These are phyloP conservation scores for Mormyrus proboscirostris DNA, from an alignment of 2,797 vertebrate genomes.

Conservation along the genomic window DNA sequence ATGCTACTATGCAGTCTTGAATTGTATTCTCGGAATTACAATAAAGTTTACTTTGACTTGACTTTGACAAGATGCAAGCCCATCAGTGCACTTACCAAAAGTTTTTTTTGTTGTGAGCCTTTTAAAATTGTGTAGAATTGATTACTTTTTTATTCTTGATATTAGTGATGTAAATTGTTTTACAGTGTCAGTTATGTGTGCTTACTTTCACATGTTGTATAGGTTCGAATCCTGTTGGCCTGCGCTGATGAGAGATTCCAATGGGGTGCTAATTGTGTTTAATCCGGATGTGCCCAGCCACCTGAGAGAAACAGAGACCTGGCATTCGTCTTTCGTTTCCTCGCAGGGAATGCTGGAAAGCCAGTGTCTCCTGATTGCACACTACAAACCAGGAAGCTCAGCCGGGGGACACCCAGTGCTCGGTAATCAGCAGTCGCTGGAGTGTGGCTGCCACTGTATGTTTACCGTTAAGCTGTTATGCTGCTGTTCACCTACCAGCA, in stretches of 20 bases:
- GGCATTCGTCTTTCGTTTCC: conserved; percentile 81
- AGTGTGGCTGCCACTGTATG: not conserved
- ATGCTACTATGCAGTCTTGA: no score
- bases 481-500: not conserved
- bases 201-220: not conserved
- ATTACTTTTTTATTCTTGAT: not conserved
- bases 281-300: conserved; percentile 83
- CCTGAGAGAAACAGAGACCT: conserved; percentile 81
- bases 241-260: conserved; percentile 82
- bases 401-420: conserved; percentile 57
- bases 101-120: not conserved
- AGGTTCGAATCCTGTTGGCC: conserved; percentile 97
- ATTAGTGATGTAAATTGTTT: not conserved
- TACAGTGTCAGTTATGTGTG: not conserved
- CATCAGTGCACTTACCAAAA: not conserved
- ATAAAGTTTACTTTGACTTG: no score
- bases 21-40: no score
- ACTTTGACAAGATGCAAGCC: not conserved
- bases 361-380: conserved; percentile 86
- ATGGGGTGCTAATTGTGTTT: conserved; percentile 83
- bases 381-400: conserved; percentile 81
- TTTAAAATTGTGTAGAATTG: not conserved
- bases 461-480: not conserved
- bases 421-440: conserved; percentile 56
- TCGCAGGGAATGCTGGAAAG: conserved; percentile 73